A percentile compares a stretch with the other conserved stretches of the same genome.
phyloP scores from a whole-genome alignment of 2,888 invertebrate genomes.

The Polydesmus complanatus region DNA sequence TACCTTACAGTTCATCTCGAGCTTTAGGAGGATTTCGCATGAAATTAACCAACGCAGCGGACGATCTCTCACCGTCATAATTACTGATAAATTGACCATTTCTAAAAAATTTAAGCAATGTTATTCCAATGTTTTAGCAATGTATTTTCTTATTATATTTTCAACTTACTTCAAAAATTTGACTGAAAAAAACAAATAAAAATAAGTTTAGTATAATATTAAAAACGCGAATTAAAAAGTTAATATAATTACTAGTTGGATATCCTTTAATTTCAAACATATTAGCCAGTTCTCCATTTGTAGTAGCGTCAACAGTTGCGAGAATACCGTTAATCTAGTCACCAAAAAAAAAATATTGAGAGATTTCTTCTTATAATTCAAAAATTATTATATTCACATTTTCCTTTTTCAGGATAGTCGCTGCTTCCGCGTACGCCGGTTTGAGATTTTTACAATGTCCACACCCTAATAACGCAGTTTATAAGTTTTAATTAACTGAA shows the following conservation, averaged over 20 bases:
- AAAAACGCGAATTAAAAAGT: slow-evolving; percentile 1
- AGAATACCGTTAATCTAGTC: slow-evolving; percentile 29
- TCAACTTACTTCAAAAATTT: slow-evolving; percentile 33
- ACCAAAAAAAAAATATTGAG: not conserved
- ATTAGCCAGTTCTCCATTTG: slow-evolving; percentile 44
- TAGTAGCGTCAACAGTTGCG: slow-evolving; percentile 52
- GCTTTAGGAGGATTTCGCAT: slow-evolving; percentile 28
- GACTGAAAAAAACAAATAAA: slow-evolving; percentile 24
- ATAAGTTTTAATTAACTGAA: not conserved
- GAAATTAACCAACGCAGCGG: slow-evolving; percentile 43
- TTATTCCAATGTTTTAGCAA: too few species aligned
- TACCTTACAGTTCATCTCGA: slow-evolving; percentile 21
- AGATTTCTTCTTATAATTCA: too few species aligned
- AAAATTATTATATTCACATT: slow-evolving; percentile 24
- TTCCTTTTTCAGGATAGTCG: slow-evolving; percentile 25
- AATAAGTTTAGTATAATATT: slow-evolving; percentile 3
- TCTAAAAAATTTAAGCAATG: slow-evolving; percentile 32
- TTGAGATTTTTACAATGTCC: slow-evolving; percentile 54
- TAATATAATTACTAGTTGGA: slow-evolving; percentile 48
- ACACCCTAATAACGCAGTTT: slow-evolving; percentile 45
- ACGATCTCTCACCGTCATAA: slow-evolving; percentile 43
- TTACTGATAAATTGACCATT: slow-evolving; percentile 41
- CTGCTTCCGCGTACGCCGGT: slow-evolving; percentile 45
- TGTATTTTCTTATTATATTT: too few species aligned
- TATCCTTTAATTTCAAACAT: slow-evolving; percentile 47